These are phyloP conservation scores for Psammodynastes pulverulentus DNA, from an alignment of 2,113 vertebrate species.

Conservation along the genomic window DNA sequence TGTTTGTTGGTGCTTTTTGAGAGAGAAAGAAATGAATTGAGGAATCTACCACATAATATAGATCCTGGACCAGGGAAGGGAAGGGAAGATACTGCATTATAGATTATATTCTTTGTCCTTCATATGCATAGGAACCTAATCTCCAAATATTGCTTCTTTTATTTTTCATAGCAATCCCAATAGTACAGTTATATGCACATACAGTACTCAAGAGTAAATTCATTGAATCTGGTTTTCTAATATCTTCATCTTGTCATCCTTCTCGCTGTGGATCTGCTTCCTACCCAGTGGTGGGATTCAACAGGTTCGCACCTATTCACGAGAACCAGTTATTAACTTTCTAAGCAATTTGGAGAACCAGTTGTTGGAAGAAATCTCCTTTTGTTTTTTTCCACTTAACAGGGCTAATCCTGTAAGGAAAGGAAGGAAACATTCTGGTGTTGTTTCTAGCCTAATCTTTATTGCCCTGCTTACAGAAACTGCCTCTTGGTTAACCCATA, in stretches of 20 bases:
- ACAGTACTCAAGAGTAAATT: neutral
- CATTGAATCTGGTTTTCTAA: neutral
- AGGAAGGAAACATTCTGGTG: too few species aligned
- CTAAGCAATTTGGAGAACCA: too few species aligned
- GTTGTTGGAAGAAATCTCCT: too few species aligned
- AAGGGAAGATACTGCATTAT: neutral
- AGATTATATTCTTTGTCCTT: neutral
- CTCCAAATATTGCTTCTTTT: neutral
- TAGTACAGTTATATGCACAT: neutral
- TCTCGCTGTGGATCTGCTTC: neutral
- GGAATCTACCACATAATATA: neutral
- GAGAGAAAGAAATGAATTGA: neutral
- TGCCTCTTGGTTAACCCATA: too few species aligned
- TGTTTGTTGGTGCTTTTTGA: neutral
- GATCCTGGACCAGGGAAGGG: neutral
- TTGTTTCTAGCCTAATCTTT: too few species aligned
- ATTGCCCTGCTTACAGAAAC: too few species aligned
- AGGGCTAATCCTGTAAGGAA: too few species aligned
- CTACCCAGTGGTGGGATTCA: too few species aligned
- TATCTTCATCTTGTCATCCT: neutral
- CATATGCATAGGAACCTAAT: neutral
- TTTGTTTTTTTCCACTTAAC: too few species aligned
- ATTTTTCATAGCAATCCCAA: neutral
- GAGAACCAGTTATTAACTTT: too few species aligned
- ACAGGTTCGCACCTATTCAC: too few species aligned